A percentile compares a stretch with the other conserved stretches of the same genome.
Evolutionary conservation across 1,140 invertebrate species (phyloP).

Genomic region (Rhyacophila brunnea): DNA sequence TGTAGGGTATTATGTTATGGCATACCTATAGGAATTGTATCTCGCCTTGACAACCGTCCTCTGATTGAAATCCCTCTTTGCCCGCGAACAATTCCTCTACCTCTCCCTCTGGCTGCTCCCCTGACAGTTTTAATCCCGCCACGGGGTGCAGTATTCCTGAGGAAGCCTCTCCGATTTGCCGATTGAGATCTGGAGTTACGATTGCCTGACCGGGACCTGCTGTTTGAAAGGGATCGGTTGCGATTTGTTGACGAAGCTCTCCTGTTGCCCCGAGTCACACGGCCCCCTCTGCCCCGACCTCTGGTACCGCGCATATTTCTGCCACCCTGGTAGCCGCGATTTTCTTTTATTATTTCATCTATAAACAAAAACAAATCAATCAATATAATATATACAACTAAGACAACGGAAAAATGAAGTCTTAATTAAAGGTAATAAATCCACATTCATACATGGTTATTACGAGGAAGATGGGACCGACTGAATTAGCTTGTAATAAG

Average conservation of each 20-base stretch:
- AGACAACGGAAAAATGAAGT: no score
- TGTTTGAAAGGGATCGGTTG: background rate
- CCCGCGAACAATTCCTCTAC: background rate
- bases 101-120: background rate
- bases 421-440: no score
- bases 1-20: no score
- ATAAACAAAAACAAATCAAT: slow-evolving; percentile 10
- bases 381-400: no score
- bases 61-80: background rate
- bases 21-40: slow-evolving; percentile 6
- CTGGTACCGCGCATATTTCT: background rate
- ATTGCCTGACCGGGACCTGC: slow-evolving; percentile 1
- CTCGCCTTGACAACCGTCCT: slow-evolving; percentile 14
- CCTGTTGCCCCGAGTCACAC: background rate
- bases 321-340: background rate
- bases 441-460: no score
- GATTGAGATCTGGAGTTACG: no score
- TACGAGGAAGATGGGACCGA: no score
- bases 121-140: background rate
- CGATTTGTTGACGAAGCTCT: background rate
- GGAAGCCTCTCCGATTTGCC: background rate
- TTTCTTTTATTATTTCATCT: slow-evolving; percentile 19
- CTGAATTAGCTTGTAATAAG: no score
- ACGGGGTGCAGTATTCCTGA: background rate
- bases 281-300: slow-evolving; percentile 1